A percentile compares a stretch with the other conserved stretches of the same genome.
Evolutionary conservation across 2,113 vertebrate genomes (phyloP).

Genomic region (Petrocephalus microphthalmus): DNA sequence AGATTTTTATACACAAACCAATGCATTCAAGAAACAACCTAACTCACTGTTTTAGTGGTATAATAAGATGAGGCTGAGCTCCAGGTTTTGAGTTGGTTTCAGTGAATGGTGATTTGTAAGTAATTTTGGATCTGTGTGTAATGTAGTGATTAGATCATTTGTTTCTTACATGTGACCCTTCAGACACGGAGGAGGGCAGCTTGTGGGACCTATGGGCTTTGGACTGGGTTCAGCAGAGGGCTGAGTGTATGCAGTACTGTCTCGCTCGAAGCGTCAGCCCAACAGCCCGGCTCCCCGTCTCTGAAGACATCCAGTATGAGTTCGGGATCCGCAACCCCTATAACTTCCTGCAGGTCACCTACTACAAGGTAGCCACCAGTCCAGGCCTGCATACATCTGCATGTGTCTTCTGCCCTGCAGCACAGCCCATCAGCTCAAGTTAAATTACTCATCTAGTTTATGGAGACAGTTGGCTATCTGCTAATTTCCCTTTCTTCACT

Average conservation of each 20-base stretch:
- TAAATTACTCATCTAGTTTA: background rate
- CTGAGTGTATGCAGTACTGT: constrained; percentile 79
- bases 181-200: constrained; percentile 35
- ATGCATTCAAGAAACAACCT: background rate
- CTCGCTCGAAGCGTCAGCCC: constrained; percentile 52
- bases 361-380: constrained; percentile 72
- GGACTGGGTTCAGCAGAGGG: constrained; percentile 66
- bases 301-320: constrained; percentile 66
- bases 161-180: background rate
- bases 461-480: background rate
- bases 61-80: background rate
- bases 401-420: background rate
- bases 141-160: background rate
- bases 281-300: constrained; percentile 67
- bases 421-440: background rate
- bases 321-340: constrained; percentile 79
- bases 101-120: background rate
- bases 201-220: constrained; percentile 67
- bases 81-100: background rate
- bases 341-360: constrained; percentile 89
- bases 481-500: background rate
- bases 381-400: background rate
- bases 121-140: background rate
- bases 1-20: background rate
- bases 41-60: background rate